Percentiles rank a stretch among this genome's conserved stretches.
These are phyloP conservation scores for Rhabdornis inornatus DNA, from an alignment of 2,113 vertebrate genomes.

Conservation along the genomic window DNA sequence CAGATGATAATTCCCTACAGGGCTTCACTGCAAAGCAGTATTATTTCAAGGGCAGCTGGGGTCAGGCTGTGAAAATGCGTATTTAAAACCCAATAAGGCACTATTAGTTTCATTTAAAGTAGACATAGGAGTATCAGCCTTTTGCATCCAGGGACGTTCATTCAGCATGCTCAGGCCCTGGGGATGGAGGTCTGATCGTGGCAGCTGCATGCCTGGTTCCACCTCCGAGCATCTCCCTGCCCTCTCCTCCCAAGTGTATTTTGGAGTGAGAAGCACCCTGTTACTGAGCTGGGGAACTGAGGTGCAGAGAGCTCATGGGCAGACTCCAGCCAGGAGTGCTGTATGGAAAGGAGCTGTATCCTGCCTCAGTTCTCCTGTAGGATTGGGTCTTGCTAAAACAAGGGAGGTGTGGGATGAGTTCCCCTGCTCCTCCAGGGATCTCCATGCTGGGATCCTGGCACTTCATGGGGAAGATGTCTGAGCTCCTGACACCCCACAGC, in stretches of 20 bases:
- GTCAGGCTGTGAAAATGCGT: background rate
- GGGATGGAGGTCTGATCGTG: background rate
- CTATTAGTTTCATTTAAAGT: background rate
- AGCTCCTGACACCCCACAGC: background rate
- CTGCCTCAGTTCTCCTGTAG: background rate
- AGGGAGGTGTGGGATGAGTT: background rate
- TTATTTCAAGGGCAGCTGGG: conserved; percentile 22
- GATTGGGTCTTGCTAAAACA: background rate
- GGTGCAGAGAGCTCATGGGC: background rate
- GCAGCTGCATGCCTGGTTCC: background rate
- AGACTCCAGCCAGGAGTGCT: background rate
- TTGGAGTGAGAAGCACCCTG: background rate
- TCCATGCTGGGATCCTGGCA: background rate
- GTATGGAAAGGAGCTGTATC: background rate
- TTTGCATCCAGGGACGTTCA: background rate
- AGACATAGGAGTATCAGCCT: background rate
- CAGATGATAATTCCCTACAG: conserved; percentile 1
- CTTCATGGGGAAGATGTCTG: background rate
- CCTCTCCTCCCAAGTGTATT: background rate
- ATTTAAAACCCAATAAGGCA: background rate
- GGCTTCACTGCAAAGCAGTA: background rate
- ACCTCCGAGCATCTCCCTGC: background rate
- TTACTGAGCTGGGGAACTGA: background rate
- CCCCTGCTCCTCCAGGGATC: background rate
- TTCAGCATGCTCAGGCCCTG: background rate